Conservation (phyloP, 1,140 invertebrate genomes). For the Pogonognathellus flavescens region DNA sequence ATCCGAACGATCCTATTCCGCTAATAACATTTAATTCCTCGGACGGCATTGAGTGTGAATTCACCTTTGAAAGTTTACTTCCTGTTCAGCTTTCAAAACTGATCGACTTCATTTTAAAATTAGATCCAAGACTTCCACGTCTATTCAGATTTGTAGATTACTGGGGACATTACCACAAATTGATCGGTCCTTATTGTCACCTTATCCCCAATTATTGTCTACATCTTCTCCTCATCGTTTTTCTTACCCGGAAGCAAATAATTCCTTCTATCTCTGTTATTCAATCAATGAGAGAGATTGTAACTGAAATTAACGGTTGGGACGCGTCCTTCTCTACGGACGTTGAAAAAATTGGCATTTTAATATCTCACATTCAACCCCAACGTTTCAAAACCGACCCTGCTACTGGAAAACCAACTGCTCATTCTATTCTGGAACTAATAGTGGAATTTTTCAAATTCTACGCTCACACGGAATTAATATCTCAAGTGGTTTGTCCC, state of each 20-base stretch:
- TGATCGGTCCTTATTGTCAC: neutral
- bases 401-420: neutral
- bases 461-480: neutral
- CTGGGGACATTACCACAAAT: neutral
- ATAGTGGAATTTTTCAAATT: neutral
- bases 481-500: neutral
- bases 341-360: neutral
- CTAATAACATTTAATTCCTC: too few relatives aligned
- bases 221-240: neutral
- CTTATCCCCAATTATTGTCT: neutral
- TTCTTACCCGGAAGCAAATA: neutral
- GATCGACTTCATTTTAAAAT: neutral
- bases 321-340: neutral
- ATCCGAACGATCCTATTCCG: neutral
- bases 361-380: neutral
- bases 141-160: neutral
- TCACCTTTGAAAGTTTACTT: neutral
- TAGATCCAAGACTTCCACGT: neutral
- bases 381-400: neutral
- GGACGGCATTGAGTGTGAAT: neutral
- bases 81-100: neutral
- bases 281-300: neutral
- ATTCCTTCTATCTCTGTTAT: neutral
- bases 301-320: neutral
- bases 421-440: neutral